Evolutionary conservation across 64 coral and sea anemone species (phyloP).

Genomic region (Dendrophyllia cribrosa): DNA sequence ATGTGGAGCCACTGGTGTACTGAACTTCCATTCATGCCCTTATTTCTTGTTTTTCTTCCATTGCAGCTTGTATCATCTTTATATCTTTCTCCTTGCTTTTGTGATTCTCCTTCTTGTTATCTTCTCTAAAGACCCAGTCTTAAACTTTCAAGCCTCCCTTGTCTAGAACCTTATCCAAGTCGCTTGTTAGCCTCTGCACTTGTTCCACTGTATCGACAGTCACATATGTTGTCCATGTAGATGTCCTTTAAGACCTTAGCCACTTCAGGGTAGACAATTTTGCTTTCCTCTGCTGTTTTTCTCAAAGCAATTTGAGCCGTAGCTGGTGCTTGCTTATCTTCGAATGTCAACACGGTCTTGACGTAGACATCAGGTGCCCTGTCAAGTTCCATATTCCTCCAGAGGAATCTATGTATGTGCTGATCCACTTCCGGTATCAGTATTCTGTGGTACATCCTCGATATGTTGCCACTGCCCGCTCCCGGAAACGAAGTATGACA

Average conservation of each 20-base stretch:
- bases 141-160: slow-evolving; percentile 42
- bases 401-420: slow-evolving; percentile 56
- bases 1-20: too few species aligned
- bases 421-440: slow-evolving; percentile 60
- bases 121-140: too few species aligned
- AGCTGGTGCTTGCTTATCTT: slow-evolving; percentile 62
- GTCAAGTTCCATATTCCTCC: slow-evolving; percentile 58
- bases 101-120: too few species aligned
- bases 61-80: too few species aligned
- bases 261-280: slow-evolving; percentile 51
- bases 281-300: slow-evolving; percentile 64
- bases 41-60: too few species aligned
- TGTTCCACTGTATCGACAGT: slow-evolving; percentile 31
- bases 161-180: slow-evolving; percentile 32
- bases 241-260: slow-evolving; percentile 44
- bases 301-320: slow-evolving; percentile 64
- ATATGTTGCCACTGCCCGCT: slow-evolving; percentile 27
- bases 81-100: too few species aligned
- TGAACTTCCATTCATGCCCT: too few species aligned
- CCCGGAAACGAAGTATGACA: slow-evolving; percentile 62
- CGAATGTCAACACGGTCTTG: too few species aligned
- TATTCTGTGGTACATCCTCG: slow-evolving; percentile 51
- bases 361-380: slow-evolving; percentile 49
- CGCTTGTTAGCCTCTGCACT: background rate
- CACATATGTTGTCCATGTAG: slow-evolving; percentile 74